Evolutionary conservation across 2,113 vertebrate species (phyloP), one percentile per base, ranked within the genome.

Genomic region (Nycticebus coucang): DNA sequence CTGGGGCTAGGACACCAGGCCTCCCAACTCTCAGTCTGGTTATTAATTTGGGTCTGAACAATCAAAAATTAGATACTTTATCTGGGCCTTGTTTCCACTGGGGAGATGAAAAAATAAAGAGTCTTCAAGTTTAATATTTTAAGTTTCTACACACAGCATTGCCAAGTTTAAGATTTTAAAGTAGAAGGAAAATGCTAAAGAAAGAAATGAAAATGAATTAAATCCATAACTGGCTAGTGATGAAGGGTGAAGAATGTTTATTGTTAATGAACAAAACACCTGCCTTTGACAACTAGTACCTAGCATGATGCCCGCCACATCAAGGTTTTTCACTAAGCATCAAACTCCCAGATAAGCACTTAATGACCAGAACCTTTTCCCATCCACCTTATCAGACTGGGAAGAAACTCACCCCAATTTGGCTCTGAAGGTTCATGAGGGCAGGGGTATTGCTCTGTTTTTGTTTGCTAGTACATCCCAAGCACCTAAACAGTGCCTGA

Each of bases 1-100:
- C 2, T 41, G n/a, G 5, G 9, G 1, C 21, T 35, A 77, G 19
- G 2, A 7, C 1, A 0, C 15, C 9, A 8, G 1, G 10, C 2
- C 3, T n/a, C 21, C 64, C 18, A 24, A 1, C 17, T 62, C 13
- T 64, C 3, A 5, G 12, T 12, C 5, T 87, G 21, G 14, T 30
- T 26, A 8, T 41, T 33, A 7, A 30, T 79, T 22, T 10, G 69
- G 26, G 60, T 75, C 45, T 72, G 71, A 82, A 60, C 53, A 84
- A 22, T 4, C 4, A 2, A 9, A 4, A 37, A 1, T 81, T 33
- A 71, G 10, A 50, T 35, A 8, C 90, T 69, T 84, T 19, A 71
- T 28, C 4, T 53, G 22, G 7, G 22, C 15, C 14, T 75, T 37
- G 24, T 94, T 87, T 75, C 60, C 75, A 24, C 71, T 10, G 37